Evolutionary conservation across 2,113 vertebrate genomes (phyloP), one percentile per base, ranked within the genome.

Genomic region (Anhinga rufa): DNA sequence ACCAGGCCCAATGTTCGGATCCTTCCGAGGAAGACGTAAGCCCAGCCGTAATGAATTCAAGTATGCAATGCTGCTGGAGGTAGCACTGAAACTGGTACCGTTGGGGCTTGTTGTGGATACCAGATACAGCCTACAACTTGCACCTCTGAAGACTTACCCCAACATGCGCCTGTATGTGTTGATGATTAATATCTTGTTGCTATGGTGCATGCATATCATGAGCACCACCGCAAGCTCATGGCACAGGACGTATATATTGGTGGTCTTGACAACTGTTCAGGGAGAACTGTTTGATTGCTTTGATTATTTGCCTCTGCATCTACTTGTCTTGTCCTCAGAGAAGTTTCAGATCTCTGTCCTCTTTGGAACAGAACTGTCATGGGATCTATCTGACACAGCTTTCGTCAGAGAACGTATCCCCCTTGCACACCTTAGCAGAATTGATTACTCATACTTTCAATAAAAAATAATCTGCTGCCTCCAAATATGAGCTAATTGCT

Each of bases 111-210:
- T 92, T 94, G 51, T 24, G 12, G 58, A 34, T 62, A 66, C 2
- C 68, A 82, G 71, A 24, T 85, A 34, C 62, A 95, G 87, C 87
- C 95, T 77, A 62, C 29, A 14, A 72, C 92, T 91, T 91, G 87
- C 74, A 86, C n/a, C 84, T 82, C 82, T 82, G 68, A 82, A 83
- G 71, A 62, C 52, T 80, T 74, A 91, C 18, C 46, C 89, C 75
- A 82, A 0, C 78, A 81, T 54, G 62, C 58, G 83, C 70, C 89
- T 16, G 0, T 91, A 34, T 74, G 46, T 74, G 75, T 74, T 83
- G 89, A 60, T 92, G 94, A 97, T 97, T 91, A 92, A 74, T 86
- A 95, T 96, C 95, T 96, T 42, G 93, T 95, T 97, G 86, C 96
- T 36, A 91, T 90, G 82, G 82, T 58, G 38, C 65, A 42, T 25